Evolutionary conservation across 2,888 invertebrate species (phyloP).

Genomic region (Heliothis peltigera): DNA sequence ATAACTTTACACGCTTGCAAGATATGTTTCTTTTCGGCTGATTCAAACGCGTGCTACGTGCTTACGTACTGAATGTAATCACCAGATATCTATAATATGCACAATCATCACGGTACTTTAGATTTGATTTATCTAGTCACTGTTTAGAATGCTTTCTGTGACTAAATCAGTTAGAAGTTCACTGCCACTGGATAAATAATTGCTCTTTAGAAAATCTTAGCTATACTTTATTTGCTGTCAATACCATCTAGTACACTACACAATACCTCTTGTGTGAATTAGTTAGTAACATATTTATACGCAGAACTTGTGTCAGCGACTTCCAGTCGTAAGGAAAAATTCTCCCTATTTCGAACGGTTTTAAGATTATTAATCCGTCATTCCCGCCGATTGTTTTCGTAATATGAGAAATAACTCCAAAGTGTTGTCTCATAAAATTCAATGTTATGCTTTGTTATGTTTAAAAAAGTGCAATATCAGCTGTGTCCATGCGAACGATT

Average conservation of each 20-base stretch:
- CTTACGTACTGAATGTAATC: no score
- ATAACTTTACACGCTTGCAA: neutral
- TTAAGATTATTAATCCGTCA: neutral
- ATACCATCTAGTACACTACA: neutral
- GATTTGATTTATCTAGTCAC: neutral
- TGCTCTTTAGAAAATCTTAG: neutral
- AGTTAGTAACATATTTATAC: neutral
- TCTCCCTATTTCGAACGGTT: neutral
- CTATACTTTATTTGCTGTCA: neutral
- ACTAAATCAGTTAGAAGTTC: neutral
- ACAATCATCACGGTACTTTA: neutral
- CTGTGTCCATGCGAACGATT: conserved; percentile 26
- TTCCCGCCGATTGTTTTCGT: conserved; percentile 1
- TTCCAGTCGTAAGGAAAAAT: neutral
- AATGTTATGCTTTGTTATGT: conserved; percentile 12
- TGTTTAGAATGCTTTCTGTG: neutral
- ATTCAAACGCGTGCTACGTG: no score
- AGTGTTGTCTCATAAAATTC: neutral
- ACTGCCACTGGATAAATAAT: neutral
- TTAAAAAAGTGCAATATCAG: conserved; percentile 42
- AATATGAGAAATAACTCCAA: neutral
- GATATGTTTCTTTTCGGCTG: no score
- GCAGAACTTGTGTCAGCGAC: neutral
- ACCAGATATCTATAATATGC: no score
- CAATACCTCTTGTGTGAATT: neutral